Evolutionary conservation across 2,113 vertebrate genomes (phyloP).

Genomic region (Tyrannus savana): DNA sequence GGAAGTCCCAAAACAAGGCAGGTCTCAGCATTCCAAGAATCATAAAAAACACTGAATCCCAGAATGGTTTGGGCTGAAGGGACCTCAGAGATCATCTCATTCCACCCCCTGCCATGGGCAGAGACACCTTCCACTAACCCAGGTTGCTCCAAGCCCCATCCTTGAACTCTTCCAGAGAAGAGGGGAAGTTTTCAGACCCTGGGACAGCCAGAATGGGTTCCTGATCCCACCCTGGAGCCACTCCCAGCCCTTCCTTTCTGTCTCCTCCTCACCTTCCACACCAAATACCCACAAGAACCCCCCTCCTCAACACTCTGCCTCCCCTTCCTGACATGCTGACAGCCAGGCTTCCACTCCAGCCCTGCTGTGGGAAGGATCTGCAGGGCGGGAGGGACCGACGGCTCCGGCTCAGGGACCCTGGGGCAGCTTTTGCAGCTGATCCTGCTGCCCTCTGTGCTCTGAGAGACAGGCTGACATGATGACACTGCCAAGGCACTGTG

Average conservation of each 20-base stretch:
- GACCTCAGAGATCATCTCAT: too few species aligned
- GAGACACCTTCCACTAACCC: too few species aligned
- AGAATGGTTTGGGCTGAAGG: too few species aligned
- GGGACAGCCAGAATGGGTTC: not conserved
- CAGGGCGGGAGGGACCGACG: rapidly evolving
- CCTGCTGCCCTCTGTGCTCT: not conserved
- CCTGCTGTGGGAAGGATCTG: not conserved
- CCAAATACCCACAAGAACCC: not conserved
- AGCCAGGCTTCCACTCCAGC: not conserved
- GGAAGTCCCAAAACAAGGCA: too few species aligned
- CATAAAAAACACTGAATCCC: too few species aligned
- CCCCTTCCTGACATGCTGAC: too few species aligned
- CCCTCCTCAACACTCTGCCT: not conserved
- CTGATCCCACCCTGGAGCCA: not conserved
- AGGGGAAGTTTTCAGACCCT: not conserved
- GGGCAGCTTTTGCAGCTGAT: not conserved
- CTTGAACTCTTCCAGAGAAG: not conserved
- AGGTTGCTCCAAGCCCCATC: too few species aligned
- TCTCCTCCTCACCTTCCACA: not conserved
- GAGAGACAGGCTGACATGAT: not conserved
- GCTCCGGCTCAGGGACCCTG: not conserved
- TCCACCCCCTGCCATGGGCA: too few species aligned
- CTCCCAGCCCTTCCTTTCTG: not conserved
- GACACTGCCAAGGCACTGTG: not conserved
- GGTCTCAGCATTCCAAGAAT: too few species aligned